Evolutionary conservation across 2,888 invertebrate species (phyloP), one percentile per base, ranked within the genome.

Genomic region (Phania funesta): DNA sequence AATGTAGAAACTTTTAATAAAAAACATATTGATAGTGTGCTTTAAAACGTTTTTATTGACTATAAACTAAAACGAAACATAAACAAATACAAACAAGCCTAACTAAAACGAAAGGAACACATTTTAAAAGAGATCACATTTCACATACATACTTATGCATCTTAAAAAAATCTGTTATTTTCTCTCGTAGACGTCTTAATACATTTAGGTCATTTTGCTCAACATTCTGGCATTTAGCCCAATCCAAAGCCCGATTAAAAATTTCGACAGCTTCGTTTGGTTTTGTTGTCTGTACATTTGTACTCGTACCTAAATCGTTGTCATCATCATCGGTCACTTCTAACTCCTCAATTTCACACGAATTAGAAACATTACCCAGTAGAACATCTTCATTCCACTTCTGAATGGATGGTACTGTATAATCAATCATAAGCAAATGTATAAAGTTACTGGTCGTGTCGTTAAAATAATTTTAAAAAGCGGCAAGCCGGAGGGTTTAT

Each of bases 221-320:
- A 50, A 52, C 52, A 29, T 52, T 52, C 38, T 73, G 29, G 60
- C 38, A 41, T 38, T 29, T 18, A 52, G 73, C 52, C 62, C 62
- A 41, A 41, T 44, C 58, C 54, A 38, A 35, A 32, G 56, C 54
- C 9, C 48, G 24, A 24, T 50, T 50, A 50, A 24, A 50, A 24
- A 50, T 62, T 62, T 62, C 50, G 20, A 73, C 38, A 24, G 73
- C 73, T 50, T 73, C 73, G 48, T 26, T 73, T 73, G 62, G 58
- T 38, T 73, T 73, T 38, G 62, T 38, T 41, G 38, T 73, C 24
- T 73, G 60, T 48, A 71, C 48, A 58, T 73, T 48, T 50, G 22
- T 50, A 58, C 20, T 20, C 32, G 24, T 24, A 35, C 52, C 16
- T 16, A 38, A n/a, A 62, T 41, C 52, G 52, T 62, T 38, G 6